Evolutionary conservation across 2,888 invertebrate species (phyloP).

Genomic region (Amphipoea oculea): DNA sequence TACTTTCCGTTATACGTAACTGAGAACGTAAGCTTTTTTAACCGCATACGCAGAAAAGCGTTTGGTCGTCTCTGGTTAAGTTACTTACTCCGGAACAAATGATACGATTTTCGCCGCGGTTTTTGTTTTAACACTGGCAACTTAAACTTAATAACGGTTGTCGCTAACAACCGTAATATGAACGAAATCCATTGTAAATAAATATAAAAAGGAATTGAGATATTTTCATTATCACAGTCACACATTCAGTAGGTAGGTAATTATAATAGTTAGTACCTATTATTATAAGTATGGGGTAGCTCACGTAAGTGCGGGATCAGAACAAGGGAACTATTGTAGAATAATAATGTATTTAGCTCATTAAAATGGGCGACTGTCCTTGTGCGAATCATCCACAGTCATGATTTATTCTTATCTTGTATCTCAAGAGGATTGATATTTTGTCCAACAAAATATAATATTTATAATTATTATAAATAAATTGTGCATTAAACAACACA

Average conservation of each 20-base stretch:
- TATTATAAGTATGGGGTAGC: conserved; percentile 58
- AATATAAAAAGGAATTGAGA: conserved; percentile 56
- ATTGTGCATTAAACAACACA: conserved; percentile 29
- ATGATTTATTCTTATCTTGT: conserved; percentile 1
- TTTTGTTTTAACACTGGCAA: not conserved
- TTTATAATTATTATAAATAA: conserved; percentile 10
- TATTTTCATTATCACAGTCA: conserved; percentile 28
- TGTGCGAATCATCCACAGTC: conserved; percentile 21
- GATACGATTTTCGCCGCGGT: not conserved
- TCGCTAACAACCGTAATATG: not conserved
- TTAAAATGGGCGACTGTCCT: conserved; percentile 33
- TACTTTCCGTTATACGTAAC: not conserved
- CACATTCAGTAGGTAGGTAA: conserved; percentile 54
- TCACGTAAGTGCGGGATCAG: conserved; percentile 65
- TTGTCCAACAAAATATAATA: conserved; percentile 33
- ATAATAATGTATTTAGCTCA: conserved; percentile 44
- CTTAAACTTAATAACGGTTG: not conserved
- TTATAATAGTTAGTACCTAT: conserved; percentile 44
- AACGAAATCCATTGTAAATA: conserved; percentile 25
- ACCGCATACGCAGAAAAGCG: not conserved
- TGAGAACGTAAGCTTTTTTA: not conserved
- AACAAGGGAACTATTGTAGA: conserved; percentile 61
- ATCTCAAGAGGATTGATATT: conserved; percentile 5
- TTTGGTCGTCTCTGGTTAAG: not conserved
- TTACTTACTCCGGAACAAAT: not conserved